Conservation (phyloP, 1,140 invertebrate genomes). For the Hesperophylax magnus region DNA sequence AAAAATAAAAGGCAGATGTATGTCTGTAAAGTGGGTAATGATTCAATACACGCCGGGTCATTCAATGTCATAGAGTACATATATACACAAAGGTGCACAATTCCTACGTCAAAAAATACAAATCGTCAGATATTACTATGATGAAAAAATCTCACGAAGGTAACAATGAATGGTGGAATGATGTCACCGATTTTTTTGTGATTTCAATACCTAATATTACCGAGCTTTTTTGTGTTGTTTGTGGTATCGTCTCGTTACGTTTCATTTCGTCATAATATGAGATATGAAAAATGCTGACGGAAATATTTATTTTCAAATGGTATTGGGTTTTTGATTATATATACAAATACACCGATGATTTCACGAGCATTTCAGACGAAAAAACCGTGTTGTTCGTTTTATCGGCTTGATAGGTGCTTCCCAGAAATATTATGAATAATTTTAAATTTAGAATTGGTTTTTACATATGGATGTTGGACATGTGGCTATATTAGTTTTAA, state of each 20-base stretch:
- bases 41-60: neutral
- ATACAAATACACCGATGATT: too few relatives aligned
- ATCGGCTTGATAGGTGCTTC: too few relatives aligned
- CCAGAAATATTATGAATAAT: too few relatives aligned
- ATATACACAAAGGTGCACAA: neutral
- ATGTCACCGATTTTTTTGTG: conserved; percentile 9
- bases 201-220: neutral
- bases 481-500: too few relatives aligned
- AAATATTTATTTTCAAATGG: too few relatives aligned
- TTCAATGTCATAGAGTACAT: neutral
- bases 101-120: neutral
- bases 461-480: too few relatives aligned
- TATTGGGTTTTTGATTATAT: too few relatives aligned
- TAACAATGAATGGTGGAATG: neutral
- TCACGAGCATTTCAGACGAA: too few relatives aligned
- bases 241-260: neutral
- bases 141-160: neutral
- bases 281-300: neutral
- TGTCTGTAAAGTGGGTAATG: neutral
- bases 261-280: neutral
- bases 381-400: too few relatives aligned
- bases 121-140: neutral
- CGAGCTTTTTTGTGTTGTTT: neutral
- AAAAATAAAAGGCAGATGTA: neutral
- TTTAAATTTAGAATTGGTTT: too few relatives aligned